Conservation (phyloP, 1,140 invertebrate genomes). For the Neodiprion pinetum region DNA sequence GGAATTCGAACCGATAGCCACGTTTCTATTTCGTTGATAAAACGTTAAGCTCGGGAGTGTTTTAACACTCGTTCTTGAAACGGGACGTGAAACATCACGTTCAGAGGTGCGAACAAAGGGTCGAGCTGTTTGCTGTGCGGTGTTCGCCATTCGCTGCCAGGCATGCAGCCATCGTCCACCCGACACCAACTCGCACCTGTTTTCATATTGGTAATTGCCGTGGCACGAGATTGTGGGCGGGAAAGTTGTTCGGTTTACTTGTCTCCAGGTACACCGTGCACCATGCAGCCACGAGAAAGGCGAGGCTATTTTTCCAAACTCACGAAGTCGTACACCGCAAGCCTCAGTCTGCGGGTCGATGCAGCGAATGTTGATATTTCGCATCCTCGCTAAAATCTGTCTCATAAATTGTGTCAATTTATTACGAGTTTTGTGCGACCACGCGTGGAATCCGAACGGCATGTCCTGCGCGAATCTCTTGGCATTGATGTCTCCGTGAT, state of each 20-base stretch:
- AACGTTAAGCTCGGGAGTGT: too few relatives aligned
- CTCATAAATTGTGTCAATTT: too few relatives aligned
- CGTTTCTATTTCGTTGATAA: too few relatives aligned
- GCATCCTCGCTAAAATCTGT: too few relatives aligned
- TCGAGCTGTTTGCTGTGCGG: background rate
- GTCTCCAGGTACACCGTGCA: constrained; percentile 1
- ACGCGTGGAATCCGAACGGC: background rate
- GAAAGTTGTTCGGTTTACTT: constrained; percentile 38
- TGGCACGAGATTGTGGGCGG: constrained; percentile 37
- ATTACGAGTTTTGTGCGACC: too few relatives aligned
- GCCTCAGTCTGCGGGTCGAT: too few relatives aligned
- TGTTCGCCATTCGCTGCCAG: background rate
- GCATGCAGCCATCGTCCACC: background rate
- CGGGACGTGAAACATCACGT: background rate
- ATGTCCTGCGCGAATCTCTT: background rate
- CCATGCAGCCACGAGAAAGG: too few relatives aligned
- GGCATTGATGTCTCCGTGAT: background rate
- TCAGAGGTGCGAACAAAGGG: background rate
- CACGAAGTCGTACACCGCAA: too few relatives aligned
- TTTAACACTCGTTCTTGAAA: too few relatives aligned
- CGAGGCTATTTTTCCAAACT: too few relatives aligned
- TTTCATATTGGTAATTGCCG: constrained; percentile 2
- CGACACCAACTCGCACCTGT: background rate
- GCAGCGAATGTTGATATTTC: too few relatives aligned
- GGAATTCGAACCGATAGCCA: too few relatives aligned